These are phyloP conservation scores for Capromys pilorides DNA, from an alignment of 2,797 vertebrate genomes.

Conservation along the genomic window DNA sequence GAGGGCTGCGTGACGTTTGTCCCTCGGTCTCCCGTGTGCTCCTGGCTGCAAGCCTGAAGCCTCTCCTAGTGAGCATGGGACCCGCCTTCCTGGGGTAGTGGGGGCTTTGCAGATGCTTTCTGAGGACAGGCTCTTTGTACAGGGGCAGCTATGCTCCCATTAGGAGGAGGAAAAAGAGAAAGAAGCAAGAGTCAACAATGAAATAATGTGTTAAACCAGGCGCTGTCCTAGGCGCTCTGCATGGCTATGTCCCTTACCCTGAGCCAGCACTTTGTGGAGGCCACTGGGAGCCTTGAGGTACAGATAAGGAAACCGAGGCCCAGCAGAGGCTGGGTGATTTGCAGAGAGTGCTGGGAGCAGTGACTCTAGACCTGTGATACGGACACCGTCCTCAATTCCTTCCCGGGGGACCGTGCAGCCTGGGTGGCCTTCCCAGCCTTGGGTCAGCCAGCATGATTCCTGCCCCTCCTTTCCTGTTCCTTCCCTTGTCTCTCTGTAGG, in stretches of 20 bases:
- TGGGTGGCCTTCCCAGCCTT: neutral
- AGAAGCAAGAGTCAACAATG: neutral
- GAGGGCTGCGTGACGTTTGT: neutral
- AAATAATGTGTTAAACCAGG: fast-evolving
- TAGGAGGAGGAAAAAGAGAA: neutral
- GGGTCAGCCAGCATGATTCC: neutral
- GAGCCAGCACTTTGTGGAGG: no score
- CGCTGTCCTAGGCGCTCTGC: neutral
- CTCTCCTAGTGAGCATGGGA: fast-evolving
- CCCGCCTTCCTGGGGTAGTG: no score
- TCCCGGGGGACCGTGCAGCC: neutral
- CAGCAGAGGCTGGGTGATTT: neutral
- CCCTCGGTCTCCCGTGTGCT: neutral
- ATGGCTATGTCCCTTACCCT: fast-evolving
- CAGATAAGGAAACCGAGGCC: neutral
- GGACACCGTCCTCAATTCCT: neutral
- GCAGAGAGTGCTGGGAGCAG: neutral
- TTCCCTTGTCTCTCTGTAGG: neutral
- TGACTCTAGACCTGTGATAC: neutral
- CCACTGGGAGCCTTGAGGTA: fast-evolving
- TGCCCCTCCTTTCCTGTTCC: neutral
- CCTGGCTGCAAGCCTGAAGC: neutral
- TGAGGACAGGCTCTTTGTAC: neutral
- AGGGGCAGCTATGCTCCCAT: fast-evolving
- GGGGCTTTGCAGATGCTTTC: neutral